A percentile compares a stretch with the other conserved stretches of the same genome.
Conservation (phyloP, 2,888 invertebrate genomes). For the Ectemnius continuus region DNA sequence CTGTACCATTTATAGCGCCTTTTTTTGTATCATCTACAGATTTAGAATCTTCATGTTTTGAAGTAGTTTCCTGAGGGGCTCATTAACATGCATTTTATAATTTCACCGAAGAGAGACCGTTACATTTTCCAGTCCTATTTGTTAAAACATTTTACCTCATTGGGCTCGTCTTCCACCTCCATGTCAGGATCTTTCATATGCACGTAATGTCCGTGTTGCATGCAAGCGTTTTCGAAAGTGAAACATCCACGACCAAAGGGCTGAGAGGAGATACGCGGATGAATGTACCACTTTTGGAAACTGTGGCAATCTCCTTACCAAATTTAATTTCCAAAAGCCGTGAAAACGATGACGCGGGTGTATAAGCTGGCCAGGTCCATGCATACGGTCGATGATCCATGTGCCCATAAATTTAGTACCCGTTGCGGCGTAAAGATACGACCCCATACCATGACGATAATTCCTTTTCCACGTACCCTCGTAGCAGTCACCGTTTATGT, state of each 20-base stretch:
- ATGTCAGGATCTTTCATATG: slow-evolving; percentile 81
- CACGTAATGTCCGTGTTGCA: slow-evolving; percentile 86
- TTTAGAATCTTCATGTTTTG: background rate
- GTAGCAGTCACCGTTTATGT: slow-evolving; percentile 88
- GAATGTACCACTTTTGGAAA: background rate
- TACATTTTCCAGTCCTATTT: too few relatives aligned
- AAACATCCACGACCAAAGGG: slow-evolving; percentile 88
- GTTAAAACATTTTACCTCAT: slow-evolving; percentile 15
- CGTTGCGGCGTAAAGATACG: slow-evolving; percentile 83
- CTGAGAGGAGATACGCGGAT: slow-evolving; percentile 46
- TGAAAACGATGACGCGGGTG: slow-evolving; percentile 85
- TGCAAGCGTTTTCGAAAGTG: slow-evolving; percentile 86
- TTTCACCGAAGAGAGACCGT: too few relatives aligned
- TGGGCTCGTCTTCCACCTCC: slow-evolving; percentile 64
- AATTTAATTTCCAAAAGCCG: slow-evolving; percentile 82
- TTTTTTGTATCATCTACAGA: slow-evolving; percentile 77
- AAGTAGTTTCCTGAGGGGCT: too few relatives aligned
- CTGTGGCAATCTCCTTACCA: slow-evolving; percentile 32
- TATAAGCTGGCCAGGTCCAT: slow-evolving; percentile 87
- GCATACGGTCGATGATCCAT: slow-evolving; percentile 87
- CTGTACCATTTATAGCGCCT: slow-evolving; percentile 65
- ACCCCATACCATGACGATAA: slow-evolving; percentile 87
- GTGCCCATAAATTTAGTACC: slow-evolving; percentile 85
- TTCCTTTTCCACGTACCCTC: slow-evolving; percentile 89
- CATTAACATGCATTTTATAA: too few relatives aligned